A percentile compares a stretch with the other conserved stretches of the same genome.
These are phyloP conservation scores for Drosophila anomelani DNA, from an alignment of 2,888 invertebrate species.

Conservation along the genomic window DNA sequence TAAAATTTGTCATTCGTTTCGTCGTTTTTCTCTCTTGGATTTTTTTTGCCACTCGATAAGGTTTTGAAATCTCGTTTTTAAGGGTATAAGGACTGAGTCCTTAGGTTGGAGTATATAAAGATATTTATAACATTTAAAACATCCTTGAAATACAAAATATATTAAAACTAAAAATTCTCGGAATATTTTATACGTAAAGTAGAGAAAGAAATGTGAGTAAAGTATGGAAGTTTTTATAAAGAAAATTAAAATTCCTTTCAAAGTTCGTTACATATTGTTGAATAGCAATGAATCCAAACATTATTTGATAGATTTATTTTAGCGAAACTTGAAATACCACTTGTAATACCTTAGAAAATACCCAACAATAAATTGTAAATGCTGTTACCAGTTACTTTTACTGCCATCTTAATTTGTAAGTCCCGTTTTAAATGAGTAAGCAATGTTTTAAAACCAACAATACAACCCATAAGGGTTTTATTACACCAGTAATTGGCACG, in stretches of 20 bases:
- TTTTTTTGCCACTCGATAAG: constrained; percentile 17
- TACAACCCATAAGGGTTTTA: background rate
- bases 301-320: no score
- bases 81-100: background rate
- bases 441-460: constrained; percentile 6
- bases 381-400: constrained; percentile 3
- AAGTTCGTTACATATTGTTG: no score
- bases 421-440: constrained; percentile 5
- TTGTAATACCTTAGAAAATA: background rate
- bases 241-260: no score
- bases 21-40: constrained; percentile 7
- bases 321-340: background rate
- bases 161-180: background rate
- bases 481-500: background rate
- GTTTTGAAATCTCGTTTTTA: background rate
- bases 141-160: background rate
- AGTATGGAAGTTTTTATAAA: no score
- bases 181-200: no score
- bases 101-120: background rate
- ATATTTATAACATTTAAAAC: background rate
- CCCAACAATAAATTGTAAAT: background rate
- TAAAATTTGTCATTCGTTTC: constrained; percentile 77
- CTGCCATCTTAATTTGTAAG: constrained; percentile 4
- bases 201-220: background rate
- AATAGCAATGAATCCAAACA: background rate